Evolutionary conservation across 1,140 invertebrate species (phyloP).

Genomic region (Lethocerus indicus): DNA sequence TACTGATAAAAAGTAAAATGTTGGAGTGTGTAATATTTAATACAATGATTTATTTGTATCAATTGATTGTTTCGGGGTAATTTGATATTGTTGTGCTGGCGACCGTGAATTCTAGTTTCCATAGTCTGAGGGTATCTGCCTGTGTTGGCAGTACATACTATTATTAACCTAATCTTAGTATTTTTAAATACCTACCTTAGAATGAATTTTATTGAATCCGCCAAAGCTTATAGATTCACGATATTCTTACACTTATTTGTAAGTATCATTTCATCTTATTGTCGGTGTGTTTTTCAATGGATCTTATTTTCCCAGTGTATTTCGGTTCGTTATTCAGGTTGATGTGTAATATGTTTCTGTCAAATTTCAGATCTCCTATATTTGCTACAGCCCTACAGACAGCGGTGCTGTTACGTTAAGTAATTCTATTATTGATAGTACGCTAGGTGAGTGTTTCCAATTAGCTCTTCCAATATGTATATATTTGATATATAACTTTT

Average conservation of each 20-base stretch:
- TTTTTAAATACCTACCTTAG: no score
- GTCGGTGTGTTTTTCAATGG: neutral
- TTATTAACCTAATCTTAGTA: no score
- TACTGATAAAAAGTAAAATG: no score
- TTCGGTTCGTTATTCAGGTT: neutral
- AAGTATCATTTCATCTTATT: neutral
- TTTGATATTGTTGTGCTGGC: no score
- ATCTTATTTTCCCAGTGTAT: neutral
- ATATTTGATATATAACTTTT: neutral
- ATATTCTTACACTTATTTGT: constrained; percentile 8
- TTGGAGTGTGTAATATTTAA: no score
- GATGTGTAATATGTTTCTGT: neutral
- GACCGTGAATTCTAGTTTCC: no score
- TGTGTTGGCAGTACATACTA: no score
- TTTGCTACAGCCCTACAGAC: constrained; percentile 10
- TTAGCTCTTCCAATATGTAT: neutral
- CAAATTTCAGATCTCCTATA: constrained; percentile 9
- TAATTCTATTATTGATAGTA: constrained; percentile 9
- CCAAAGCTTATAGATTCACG: neutral
- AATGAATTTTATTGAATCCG: neutral
- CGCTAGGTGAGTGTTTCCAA: constrained; percentile 4
- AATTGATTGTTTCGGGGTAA: no score
- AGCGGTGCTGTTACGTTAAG: constrained; percentile 11
- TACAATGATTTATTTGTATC: no score
- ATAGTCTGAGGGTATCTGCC: no score